Base-by-base conservation (phyloP, 2,113 vertebrate species). In the Gobiocypris rarus region DNA sequence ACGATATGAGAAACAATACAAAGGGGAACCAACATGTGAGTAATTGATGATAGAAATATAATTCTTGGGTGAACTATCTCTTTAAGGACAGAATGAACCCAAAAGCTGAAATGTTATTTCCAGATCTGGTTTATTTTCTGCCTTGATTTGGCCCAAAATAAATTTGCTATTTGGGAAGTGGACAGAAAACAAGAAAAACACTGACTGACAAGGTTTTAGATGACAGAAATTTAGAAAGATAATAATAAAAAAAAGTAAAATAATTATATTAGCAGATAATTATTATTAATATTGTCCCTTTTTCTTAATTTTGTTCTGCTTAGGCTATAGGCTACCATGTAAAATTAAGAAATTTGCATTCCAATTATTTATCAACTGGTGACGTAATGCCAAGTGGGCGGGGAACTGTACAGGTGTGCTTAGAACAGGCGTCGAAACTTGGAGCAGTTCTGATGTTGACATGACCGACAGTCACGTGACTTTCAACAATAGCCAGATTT, bases 401-500 rank as follows among this genome's bases (percentile, higher is more conserved):
- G 26, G 75, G 52, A 43, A n/a, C 34, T 10, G n/a, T n/a, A 41
- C 75, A 77, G 75, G 75, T 77, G 75, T 4, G 54, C 31, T 26
- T 34, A 10, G 13, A n/a, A 38, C 31, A 45, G n/a, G 9, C 41
- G 9, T 52, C 65, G 80, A 81, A 81, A 81, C 80, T 24, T 24
- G 45, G 28, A 24, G 17, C 4, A 28, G n/a, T 31, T 63, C 15
- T 79, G 17, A 69, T 48, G 24, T 61, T 67, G 43, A 34, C 59
- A 14, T 28, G 15, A 8, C 24, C 43, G 56, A 28, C 24, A 28
- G 45, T 81, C 78, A 81, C 43, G 80, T 82, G 80, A 82, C 65
- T 7, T 24, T 14, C 1, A 70, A 70, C 79, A 82, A 82, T 82
- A 34, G 41, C 1, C 13, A 2, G 9, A 50, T 14, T 81, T 15